phyloP scores from a whole-genome alignment of 2,113 vertebrate species.

The Sylvilagus bachmani region DNA sequence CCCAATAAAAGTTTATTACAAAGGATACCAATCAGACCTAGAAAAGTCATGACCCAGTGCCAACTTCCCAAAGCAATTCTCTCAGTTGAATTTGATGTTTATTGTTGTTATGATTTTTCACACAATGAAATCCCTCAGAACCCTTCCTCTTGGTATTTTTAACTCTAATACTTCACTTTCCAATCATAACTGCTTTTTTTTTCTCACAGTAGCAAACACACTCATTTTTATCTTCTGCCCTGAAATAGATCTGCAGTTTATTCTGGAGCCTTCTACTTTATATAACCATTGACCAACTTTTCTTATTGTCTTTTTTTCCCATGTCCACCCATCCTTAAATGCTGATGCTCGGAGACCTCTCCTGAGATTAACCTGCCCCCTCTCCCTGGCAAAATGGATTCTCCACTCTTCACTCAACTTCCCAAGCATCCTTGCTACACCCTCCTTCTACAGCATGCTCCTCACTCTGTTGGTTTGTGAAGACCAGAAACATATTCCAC shows the following conservation, averaged over 20 bases:
- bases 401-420: neutral
- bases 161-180: conserved; percentile 37
- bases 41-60: conserved; percentile 60
- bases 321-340: neutral
- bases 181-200: conserved; percentile 2
- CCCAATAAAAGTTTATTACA: conserved; percentile 74
- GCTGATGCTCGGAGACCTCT: neutral
- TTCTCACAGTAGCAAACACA: neutral
- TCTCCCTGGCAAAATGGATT: accelerated
- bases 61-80: conserved; percentile 67
- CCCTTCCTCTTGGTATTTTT: conserved; percentile 30
- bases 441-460: neutral
- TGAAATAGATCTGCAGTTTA: neutral
- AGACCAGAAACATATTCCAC: neutral
- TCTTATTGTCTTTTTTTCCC: neutral
- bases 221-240: neutral
- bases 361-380: neutral
- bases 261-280: neutral
- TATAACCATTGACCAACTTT: neutral
- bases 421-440: neutral
- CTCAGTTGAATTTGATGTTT: conserved; percentile 56
- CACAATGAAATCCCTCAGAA: conserved; percentile 51
- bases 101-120: conserved; percentile 70
- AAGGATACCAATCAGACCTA: conserved; percentile 59
- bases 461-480: neutral